Evolutionary conservation across 2,888 invertebrate genomes (phyloP).

Genomic region (Trichogramma dendrolimi): DNA sequence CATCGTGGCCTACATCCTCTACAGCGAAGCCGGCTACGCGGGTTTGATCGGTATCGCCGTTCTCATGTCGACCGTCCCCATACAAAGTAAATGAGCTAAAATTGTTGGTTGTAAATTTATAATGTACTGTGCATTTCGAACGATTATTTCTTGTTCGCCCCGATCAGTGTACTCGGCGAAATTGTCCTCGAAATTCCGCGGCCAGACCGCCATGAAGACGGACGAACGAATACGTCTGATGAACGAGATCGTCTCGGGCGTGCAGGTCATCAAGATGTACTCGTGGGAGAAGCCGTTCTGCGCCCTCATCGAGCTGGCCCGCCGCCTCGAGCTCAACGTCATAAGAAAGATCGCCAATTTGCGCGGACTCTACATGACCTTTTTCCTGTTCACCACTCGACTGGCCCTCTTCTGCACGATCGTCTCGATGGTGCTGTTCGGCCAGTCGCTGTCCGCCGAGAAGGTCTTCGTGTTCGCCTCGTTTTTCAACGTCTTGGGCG

Average conservation of each 20-base stretch:
- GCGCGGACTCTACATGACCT: slow-evolving; percentile 68
- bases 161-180: slow-evolving; percentile 46
- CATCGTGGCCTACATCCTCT: slow-evolving; percentile 75
- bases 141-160: no score
- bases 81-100: slow-evolving; percentile 62
- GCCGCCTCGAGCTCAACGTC: slow-evolving; percentile 57
- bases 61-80: slow-evolving; percentile 77
- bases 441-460: slow-evolving; percentile 66
- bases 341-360: slow-evolving; percentile 62
- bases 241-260: slow-evolving; percentile 72
- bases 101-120: no score
- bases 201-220: slow-evolving; percentile 59
- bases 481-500: slow-evolving; percentile 56
- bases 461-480: slow-evolving; percentile 60
- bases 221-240: slow-evolving; percentile 74
- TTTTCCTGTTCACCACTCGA: slow-evolving; percentile 76
- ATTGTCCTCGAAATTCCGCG: slow-evolving; percentile 51
- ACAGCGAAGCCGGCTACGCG: slow-evolving; percentile 69
- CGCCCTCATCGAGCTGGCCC: slow-evolving; percentile 58
- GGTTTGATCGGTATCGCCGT: slow-evolving; percentile 79
- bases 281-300: slow-evolving; percentile 73
- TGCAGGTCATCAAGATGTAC: slow-evolving; percentile 75
- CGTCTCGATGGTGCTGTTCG: slow-evolving; percentile 65
- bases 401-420: slow-evolving; percentile 75
- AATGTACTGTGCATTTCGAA: no score